Conservation (phyloP, 2,888 invertebrate species). For the Drepana falcataria region DNA sequence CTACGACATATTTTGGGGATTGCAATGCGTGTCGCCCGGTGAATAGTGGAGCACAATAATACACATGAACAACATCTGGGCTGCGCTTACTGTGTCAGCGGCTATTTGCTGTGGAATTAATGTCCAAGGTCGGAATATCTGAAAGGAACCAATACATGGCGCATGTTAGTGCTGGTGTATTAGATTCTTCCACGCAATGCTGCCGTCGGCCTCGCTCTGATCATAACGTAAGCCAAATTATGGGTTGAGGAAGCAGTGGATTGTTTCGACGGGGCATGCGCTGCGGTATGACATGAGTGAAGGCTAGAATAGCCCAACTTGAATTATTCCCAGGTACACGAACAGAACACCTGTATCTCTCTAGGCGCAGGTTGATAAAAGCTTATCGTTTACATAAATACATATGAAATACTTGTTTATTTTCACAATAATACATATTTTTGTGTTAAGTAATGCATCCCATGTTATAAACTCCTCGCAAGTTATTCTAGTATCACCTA, state of each 20-base stretch:
- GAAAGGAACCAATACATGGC: constrained; percentile 74
- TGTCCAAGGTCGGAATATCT: constrained; percentile 76
- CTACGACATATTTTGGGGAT: constrained; percentile 40
- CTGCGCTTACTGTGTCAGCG: constrained; percentile 77
- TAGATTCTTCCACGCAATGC: constrained; percentile 44
- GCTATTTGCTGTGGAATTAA: constrained; percentile 73
- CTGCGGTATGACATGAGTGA: background rate
- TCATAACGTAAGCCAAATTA: constrained; percentile 4
- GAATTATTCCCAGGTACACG: too few relatives aligned
- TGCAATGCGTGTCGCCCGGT: constrained; percentile 53
- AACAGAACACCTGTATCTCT: too few relatives aligned
- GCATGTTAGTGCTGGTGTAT: constrained; percentile 65
- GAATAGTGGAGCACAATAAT: constrained; percentile 69
- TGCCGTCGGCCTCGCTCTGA: constrained; percentile 2
- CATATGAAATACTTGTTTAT: too few relatives aligned
- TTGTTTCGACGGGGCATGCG: background rate
- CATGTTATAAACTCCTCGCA: constrained; percentile 24
- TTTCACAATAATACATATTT: constrained; percentile 3
- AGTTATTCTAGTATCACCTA: constrained; percentile 7
- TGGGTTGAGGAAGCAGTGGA: constrained; percentile 1
- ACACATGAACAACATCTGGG: constrained; percentile 72
- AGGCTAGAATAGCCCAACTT: too few relatives aligned
- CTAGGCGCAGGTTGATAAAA: too few relatives aligned
- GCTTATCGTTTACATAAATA: too few relatives aligned
- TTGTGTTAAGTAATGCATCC: constrained; percentile 32